phyloP scores from a whole-genome alignment of 23 tunicate species.

The Clavelina lepadiformis region DNA sequence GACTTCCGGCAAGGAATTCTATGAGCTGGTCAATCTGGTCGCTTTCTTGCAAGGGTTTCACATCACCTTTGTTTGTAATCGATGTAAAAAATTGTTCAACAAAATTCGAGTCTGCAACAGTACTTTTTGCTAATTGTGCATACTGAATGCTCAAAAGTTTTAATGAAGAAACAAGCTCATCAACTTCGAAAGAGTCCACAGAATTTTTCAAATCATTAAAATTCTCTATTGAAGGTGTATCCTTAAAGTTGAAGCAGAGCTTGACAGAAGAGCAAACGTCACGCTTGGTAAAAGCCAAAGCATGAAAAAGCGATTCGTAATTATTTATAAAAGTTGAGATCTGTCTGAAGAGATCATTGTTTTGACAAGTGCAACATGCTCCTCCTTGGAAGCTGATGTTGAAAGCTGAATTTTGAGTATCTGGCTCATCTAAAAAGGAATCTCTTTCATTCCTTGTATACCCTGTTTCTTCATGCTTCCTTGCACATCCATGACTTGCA shows the following conservation, averaged over 20 bases:
- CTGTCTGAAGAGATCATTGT: not conserved
- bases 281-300: conserved; percentile 33
- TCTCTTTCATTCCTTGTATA: too few species aligned
- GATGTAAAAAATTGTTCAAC: too few species aligned
- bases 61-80: too few species aligned
- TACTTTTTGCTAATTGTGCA: too few species aligned
- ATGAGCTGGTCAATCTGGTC: too few species aligned
- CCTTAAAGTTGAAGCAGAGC: not conserved
- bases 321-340: not conserved
- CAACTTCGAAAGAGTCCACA: not conserved
- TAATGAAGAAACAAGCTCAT: not conserved
- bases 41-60: too few species aligned
- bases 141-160: not conserved
- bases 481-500: not conserved
- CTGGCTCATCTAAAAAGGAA: too few species aligned
- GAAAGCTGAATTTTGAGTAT: too few species aligned
- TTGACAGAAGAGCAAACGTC: conserved; percentile 3
- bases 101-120: too few species aligned
- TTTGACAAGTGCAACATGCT: not conserved
- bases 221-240: not conserved
- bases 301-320: conserved; percentile 37
- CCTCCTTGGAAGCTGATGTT: too few species aligned
- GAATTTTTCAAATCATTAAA: not conserved
- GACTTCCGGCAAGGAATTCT: too few species aligned
- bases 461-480: not conserved